Base-by-base conservation (phyloP, 2,797 vertebrate genomes). In the Scyliorhinus canicula region DNA sequence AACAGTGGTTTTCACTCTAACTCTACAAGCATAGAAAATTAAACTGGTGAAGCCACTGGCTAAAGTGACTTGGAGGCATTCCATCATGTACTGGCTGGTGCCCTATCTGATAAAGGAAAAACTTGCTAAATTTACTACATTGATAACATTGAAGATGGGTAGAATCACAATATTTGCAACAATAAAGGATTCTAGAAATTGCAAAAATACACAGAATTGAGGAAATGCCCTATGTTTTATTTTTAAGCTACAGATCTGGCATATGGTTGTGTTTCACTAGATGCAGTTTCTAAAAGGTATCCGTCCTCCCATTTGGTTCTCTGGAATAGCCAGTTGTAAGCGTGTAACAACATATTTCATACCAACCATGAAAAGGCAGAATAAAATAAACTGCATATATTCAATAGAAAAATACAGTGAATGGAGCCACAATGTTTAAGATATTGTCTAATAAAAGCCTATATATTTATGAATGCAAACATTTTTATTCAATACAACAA, bases 261-360 rank as follows among this genome's bases (percentile, higher is more conserved):
- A 65, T 44, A 93, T 47, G 60, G 90, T 65, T 60, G 63, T 69
- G 35, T 67, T 93, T 67, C 40, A 65, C 4, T 65, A 47, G 65
- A 50, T 47, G 85, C 44, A 85, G 2, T 55, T 88, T 69, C 55
- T 90, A n/a, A 93, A 93, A 35, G 1, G 1, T 28, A 91, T 91
- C 21, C n/a, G 21, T 44, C 40, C 65, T 19, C 93, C 65, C 67
- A 94, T 50, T 74, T 40, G 8, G 60, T 65, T 24, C 63, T 91
- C 65, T 94, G 93, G 67, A 94, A 69, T 74, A 94, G 93, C 93
- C 93, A 74, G 93, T 21, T 94, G 31, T n/a, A 50, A 74, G 67
- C 31, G 16, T 67, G 67, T 47, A 94, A 94, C 6, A 2, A 71
- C 19, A 93, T 11, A 71, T 74, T 11, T 69, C 44, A 74, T 52